A percentile compares a stretch with the other conserved stretches of the same genome.
Conservation (phyloP, 2,888 invertebrate genomes). For the Crepidodera aurea region DNA sequence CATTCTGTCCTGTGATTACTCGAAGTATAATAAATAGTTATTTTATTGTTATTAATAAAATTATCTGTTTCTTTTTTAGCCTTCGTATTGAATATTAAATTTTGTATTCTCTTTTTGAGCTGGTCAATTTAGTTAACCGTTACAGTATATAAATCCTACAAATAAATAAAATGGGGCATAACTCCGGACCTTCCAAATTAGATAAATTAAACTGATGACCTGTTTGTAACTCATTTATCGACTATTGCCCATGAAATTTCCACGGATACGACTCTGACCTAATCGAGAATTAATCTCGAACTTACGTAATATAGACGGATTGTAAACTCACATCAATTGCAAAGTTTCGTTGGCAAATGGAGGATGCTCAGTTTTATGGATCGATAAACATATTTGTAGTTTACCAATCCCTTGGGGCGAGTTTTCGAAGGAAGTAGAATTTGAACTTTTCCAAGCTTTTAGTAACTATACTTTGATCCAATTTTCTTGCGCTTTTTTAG, state of each 20-base stretch:
- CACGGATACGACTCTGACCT: conserved; percentile 5
- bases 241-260: neutral
- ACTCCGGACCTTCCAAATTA: no score
- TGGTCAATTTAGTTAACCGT: no score
- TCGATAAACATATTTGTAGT: conserved; percentile 26
- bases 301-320: conserved; percentile 27
- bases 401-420: conserved; percentile 6
- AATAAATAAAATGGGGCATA: no score
- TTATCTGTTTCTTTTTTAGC: no score
- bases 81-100: no score
- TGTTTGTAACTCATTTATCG: no score
- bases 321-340: conserved; percentile 25
- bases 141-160: no score
- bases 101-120: no score
- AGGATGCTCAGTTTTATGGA: conserved; percentile 23
- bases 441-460: conserved; percentile 6
- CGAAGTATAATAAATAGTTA: no score
- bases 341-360: conserved; percentile 22
- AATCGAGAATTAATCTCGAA: conserved; percentile 28
- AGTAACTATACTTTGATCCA: neutral
- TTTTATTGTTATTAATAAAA: no score
- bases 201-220: no score
- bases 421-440: neutral
- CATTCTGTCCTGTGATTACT: no score
- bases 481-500: neutral